phyloP scores from a whole-genome alignment of 2,113 vertebrate genomes.

The Isichthys henryi region DNA sequence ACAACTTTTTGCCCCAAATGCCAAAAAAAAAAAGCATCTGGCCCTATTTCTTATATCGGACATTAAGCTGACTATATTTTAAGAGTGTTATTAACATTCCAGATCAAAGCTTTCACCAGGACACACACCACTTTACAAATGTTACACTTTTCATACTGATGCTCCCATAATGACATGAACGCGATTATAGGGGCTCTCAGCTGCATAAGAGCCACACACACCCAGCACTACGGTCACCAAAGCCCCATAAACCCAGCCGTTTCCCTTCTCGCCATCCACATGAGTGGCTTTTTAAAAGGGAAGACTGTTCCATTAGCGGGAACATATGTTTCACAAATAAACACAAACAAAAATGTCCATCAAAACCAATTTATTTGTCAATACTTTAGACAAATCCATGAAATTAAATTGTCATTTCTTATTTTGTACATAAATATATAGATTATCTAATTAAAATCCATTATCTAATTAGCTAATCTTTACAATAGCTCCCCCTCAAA shows the following conservation, averaged over 20 bases:
- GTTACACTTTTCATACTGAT: neutral
- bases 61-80: neutral
- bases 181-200: neutral
- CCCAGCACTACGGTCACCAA: neutral
- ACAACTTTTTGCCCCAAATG: neutral
- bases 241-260: neutral
- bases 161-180: neutral
- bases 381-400: slow-evolving; percentile 22
- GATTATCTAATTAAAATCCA: slow-evolving; percentile 24
- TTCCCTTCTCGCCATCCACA: neutral
- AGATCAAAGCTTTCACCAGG: neutral
- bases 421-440: slow-evolving; percentile 28
- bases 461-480: slow-evolving; percentile 12
- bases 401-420: slow-evolving; percentile 14
- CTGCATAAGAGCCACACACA: neutral
- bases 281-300: neutral
- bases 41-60: neutral
- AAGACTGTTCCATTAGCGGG: neutral
- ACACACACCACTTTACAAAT: neutral
- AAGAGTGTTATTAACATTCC: neutral
- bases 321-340: neutral
- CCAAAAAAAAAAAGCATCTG: neutral
- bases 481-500: slow-evolving; percentile 16
- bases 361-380: slow-evolving; percentile 4
- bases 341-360: neutral